Percentiles rank a stretch among this genome's conserved stretches.
phyloP scores from a whole-genome alignment of 2,888 invertebrate species.

The Calliopum simillimum region DNA sequence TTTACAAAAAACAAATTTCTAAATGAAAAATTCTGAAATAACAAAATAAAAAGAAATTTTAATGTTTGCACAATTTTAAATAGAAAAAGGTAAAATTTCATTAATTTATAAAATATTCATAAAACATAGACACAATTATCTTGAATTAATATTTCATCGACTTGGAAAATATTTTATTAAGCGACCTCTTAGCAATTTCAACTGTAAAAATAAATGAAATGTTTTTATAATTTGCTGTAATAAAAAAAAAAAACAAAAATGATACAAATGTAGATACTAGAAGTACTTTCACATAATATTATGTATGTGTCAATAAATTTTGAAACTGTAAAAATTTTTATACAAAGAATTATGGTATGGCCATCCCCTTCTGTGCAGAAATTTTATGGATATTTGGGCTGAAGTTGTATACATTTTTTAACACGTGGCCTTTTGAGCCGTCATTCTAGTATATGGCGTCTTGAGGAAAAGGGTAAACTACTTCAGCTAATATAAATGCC shows the following conservation, averaged over 20 bases:
- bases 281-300: no score
- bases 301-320: conserved; percentile 40
- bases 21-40: no score
- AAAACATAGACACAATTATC: conserved; percentile 15
- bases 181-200: conserved; percentile 46
- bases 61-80: conserved; percentile 6
- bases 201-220: conserved; percentile 45
- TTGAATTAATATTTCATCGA: conserved; percentile 34
- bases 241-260: conserved; percentile 38
- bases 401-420: no score
- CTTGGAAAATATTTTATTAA: conserved; percentile 48
- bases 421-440: no score
- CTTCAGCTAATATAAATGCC: no score
- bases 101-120: conserved; percentile 1
- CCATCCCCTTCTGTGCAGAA: no score
- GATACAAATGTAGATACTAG: no score
- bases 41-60: conserved; percentile 2
- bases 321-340: conserved; percentile 18
- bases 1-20: background rate
- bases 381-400: no score
- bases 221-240: conserved; percentile 9
- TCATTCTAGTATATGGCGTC: no score
- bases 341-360: no score
- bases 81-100: conserved; percentile 3
- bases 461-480: no score